A percentile compares a stretch with the other conserved stretches of the same genome.
These are phyloP conservation scores for Ctenopoma kingsleyae DNA, from an alignment of 2,797 vertebrate genomes.

Conservation along the genomic window DNA sequence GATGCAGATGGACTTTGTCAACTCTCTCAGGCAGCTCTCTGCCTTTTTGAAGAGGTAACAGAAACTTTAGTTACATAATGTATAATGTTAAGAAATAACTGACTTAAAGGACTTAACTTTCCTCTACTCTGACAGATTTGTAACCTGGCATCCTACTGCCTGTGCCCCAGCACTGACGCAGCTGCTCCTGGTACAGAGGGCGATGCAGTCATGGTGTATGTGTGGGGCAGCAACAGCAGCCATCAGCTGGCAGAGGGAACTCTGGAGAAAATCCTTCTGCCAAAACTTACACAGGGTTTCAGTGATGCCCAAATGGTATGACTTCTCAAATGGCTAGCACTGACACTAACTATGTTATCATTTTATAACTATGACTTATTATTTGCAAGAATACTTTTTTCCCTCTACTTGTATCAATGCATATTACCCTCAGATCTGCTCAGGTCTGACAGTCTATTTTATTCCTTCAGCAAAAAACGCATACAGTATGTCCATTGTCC, in stretches of 20 bases:
- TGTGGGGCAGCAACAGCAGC: constrained; percentile 91
- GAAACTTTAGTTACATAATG: background rate
- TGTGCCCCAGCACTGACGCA: constrained; percentile 82
- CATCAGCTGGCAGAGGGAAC: constrained; percentile 90
- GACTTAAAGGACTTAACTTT: constrained; percentile 10
- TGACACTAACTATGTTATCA: background rate
- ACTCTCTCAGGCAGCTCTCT: constrained; percentile 86
- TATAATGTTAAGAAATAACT: constrained; percentile 1
- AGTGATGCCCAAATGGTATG: constrained; percentile 88
- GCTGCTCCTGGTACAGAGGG: constrained; percentile 73
- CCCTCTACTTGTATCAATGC: too few relatives aligned
- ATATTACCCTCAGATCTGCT: too few relatives aligned
- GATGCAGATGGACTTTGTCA: constrained; percentile 85
- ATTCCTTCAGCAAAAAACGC: background rate
- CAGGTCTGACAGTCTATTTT: background rate
- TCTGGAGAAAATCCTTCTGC: constrained; percentile 88
- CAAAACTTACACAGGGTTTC: constrained; percentile 88
- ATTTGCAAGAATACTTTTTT: too few relatives aligned
- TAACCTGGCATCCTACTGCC: constrained; percentile 86
- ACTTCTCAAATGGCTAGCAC: background rate
- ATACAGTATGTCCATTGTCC: background rate
- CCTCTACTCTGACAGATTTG: constrained; percentile 79
- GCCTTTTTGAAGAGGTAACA: constrained; percentile 87
- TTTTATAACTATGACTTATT: too few relatives aligned
- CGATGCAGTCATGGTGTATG: constrained; percentile 85